A percentile compares a stretch with the other conserved stretches of the same genome.
Evolutionary conservation across 2,888 invertebrate genomes (phyloP).

Genomic region (Anthophora plumipes): DNA sequence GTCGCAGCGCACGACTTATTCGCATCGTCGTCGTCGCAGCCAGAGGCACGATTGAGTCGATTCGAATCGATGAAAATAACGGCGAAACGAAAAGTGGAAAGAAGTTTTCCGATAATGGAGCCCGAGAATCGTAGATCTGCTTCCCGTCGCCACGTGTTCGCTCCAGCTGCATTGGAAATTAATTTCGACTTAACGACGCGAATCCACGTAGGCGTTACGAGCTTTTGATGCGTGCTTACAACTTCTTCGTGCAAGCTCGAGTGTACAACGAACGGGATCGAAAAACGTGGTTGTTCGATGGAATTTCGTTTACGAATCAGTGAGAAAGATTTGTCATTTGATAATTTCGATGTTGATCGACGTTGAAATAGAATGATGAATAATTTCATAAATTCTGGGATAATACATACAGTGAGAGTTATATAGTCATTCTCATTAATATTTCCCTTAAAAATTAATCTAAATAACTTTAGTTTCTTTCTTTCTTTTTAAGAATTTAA

Average conservation of each 20-base stretch:
- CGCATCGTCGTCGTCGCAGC: slow-evolving; percentile 35
- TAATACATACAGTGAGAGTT: no score
- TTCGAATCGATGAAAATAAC: slow-evolving; percentile 62
- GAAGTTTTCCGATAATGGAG: slow-evolving; percentile 78
- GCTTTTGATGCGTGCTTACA: slow-evolving; percentile 33
- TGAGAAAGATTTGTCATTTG: no score
- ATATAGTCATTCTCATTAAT: no score
- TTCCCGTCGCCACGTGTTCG: slow-evolving; percentile 54
- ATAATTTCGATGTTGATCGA: neutral
- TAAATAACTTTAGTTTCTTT: no score
- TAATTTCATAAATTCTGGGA: no score
- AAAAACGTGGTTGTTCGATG: neutral
- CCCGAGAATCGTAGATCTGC: slow-evolving; percentile 48
- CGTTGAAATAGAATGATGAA: no score
- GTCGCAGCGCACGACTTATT: slow-evolving; percentile 51
- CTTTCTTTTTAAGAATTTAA: no score
- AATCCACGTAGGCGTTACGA: slow-evolving; percentile 36
- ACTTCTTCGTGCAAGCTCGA: neutral
- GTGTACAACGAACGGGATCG: neutral
- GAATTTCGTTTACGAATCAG: neutral
- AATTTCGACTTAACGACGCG: slow-evolving; percentile 74
- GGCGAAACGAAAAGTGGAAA: slow-evolving; percentile 62
- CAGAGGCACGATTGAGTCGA: slow-evolving; percentile 37
- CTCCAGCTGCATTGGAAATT: slow-evolving; percentile 76
- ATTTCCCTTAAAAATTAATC: no score